Evolutionary conservation across 2,888 invertebrate species (phyloP).

Genomic region (Dorcus hopei): DNA sequence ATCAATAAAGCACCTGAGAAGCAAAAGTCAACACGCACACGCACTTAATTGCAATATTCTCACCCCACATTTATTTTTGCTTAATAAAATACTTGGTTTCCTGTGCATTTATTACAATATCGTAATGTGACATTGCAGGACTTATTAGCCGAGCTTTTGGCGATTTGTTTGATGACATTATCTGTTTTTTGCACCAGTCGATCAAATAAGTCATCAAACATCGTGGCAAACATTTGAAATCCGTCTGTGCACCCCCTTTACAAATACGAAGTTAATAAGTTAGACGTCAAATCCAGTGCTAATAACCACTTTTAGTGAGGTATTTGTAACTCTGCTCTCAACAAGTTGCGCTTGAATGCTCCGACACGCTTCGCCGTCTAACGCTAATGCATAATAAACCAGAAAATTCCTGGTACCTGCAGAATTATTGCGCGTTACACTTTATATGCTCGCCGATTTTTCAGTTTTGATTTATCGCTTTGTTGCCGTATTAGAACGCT

Average conservation of each 20-base stretch:
- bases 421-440: background rate
- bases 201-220: too few species aligned
- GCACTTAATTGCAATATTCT: too few species aligned
- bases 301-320: conserved; percentile 11
- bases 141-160: too few species aligned
- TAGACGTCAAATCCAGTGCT: conserved; percentile 10
- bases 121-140: too few species aligned
- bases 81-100: too few species aligned
- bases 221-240: background rate
- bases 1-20: too few species aligned
- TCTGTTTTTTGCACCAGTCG: too few species aligned
- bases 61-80: too few species aligned
- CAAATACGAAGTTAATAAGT: conserved; percentile 4
- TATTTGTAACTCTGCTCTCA: conserved; percentile 11
- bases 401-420: conserved; percentile 1
- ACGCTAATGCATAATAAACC: conserved; percentile 6
- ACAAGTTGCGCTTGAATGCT: conserved; percentile 9
- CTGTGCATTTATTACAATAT: too few species aligned
- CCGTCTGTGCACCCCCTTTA: background rate
- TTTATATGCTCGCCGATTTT: conserved; percentile 14
- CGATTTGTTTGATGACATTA: too few species aligned
- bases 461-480: conserved; percentile 6
- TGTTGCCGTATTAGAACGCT: background rate
- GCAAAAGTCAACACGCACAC: too few species aligned
- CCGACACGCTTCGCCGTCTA: conserved; percentile 11